Evolutionary conservation across 37 sponge, comb jelly and placozoan genomes (phyloP), one percentile per base, ranked within the genome.

Genomic region (Spongilla lacustris): DNA sequence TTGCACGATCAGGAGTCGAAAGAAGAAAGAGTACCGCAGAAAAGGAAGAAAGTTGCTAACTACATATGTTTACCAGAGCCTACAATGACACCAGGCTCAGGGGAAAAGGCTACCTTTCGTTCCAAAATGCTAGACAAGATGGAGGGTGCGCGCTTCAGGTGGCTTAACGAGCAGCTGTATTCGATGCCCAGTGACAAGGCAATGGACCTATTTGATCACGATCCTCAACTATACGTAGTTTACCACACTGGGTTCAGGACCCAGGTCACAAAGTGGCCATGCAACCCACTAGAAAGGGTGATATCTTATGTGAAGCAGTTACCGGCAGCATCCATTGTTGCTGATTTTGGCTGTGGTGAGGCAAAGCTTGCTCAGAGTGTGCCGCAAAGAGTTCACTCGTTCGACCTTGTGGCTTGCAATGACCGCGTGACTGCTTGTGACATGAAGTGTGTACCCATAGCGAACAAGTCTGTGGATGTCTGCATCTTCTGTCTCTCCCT

Each of bases 311-410:
- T 98, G 31, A 31, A 34, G 48, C 34, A 46, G 17, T 84, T 95
- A 19, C 96, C 96, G 12, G n/a, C 36, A 2, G 30, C 71, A 23
- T 69, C 35, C 27, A 50, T 93, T 19, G 77, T 96, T 34, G 97
- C 97, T 75, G 99, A 98, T 84, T 87, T 98, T 85, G 99, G 99
- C 0, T 98, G 99, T 83, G 99, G 99, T 24, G 94, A 95, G 66
- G 99, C 91, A 21, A 81, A 81, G 35, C 84, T 98, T 26, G 94
- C 94, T 21, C 86, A 66, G 35, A 91, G 84, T 29, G 94, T 97
- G 0, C 87, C 78, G 0, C 88, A 95, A 1, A 83, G 70, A 22
- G 99, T 96, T 27, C 87, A 91, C 71, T 97, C 96, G 30, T 97
- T 95, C 81, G 99, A 98, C 85, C 78, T 98, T n/a, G 97, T 97